These are phyloP conservation scores for Dasyornis broadbenti DNA, from an alignment of 2,113 vertebrate species.

Conservation along the genomic window DNA sequence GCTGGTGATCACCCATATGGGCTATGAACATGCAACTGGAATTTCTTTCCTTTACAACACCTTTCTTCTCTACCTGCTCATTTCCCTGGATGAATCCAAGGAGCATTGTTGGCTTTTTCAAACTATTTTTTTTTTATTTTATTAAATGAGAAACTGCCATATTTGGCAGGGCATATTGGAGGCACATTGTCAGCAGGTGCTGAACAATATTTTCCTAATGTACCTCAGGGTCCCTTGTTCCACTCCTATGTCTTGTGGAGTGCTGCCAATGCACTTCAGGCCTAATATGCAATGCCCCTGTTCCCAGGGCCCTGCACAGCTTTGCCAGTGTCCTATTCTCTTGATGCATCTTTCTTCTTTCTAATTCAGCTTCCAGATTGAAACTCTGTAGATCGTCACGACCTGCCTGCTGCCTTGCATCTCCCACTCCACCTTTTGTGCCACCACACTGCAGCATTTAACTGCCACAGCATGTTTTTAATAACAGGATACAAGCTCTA, in stretches of 20 bases:
- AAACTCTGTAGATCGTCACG: background rate
- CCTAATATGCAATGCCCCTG: background rate
- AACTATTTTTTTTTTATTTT: background rate
- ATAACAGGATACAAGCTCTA: background rate
- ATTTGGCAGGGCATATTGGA: background rate
- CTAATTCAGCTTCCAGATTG: background rate
- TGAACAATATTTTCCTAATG: conserved; percentile 28
- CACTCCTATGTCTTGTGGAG: background rate
- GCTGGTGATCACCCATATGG: background rate
- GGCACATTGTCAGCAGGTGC: background rate
- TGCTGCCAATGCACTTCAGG: conserved; percentile 9
- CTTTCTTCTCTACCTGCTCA: background rate
- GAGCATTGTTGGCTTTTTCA: background rate
- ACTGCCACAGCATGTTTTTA: background rate
- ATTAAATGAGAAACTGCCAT: background rate
- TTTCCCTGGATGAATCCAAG: background rate
- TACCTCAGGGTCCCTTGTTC: background rate
- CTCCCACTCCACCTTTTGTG: background rate
- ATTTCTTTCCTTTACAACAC: background rate
- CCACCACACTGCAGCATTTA: background rate
- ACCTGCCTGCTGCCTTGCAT: background rate
- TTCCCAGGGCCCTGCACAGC: background rate
- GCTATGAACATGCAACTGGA: background rate
- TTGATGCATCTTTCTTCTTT: background rate
- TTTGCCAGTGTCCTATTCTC: background rate